These are phyloP conservation scores for Lipotes vexillifer DNA, from an alignment of 2,113 vertebrate species.

Conservation along the genomic window DNA sequence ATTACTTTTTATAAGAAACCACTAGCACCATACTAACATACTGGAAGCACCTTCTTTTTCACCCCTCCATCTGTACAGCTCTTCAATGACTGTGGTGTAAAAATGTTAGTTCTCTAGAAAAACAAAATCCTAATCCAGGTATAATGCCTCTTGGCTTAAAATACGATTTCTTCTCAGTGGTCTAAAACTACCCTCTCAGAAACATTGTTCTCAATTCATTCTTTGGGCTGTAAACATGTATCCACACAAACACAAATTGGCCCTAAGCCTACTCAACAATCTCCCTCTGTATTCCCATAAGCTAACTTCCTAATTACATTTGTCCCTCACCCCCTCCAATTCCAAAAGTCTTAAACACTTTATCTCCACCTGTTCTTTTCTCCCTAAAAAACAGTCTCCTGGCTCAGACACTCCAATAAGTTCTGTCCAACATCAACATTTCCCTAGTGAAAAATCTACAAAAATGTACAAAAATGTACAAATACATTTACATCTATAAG, in stretches of 20 bases:
- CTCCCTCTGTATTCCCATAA: neutral
- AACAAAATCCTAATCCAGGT: constrained; percentile 39
- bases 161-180: constrained; percentile 17
- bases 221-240: neutral
- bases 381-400: constrained; percentile 4
- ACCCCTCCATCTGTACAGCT: neutral
- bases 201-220: constrained; percentile 1
- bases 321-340: neutral
- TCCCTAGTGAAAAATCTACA: constrained; percentile 21
- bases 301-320: constrained; percentile 21
- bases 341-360: neutral
- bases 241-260: neutral
- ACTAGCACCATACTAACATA: neutral
- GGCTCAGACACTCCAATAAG: neutral
- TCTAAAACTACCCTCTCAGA: neutral
- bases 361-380: neutral
- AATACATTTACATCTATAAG: neutral
- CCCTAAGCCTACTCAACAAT: neutral
- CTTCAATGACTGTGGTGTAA: neutral
- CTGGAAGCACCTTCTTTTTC: neutral
- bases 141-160: neutral
- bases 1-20: neutral
- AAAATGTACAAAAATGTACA: neutral
- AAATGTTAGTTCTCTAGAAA: constrained; percentile 7
- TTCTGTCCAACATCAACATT: neutral